Evolutionary conservation across 2,888 invertebrate genomes (phyloP).

Genomic region (Dromius quadrimaculatus): DNA sequence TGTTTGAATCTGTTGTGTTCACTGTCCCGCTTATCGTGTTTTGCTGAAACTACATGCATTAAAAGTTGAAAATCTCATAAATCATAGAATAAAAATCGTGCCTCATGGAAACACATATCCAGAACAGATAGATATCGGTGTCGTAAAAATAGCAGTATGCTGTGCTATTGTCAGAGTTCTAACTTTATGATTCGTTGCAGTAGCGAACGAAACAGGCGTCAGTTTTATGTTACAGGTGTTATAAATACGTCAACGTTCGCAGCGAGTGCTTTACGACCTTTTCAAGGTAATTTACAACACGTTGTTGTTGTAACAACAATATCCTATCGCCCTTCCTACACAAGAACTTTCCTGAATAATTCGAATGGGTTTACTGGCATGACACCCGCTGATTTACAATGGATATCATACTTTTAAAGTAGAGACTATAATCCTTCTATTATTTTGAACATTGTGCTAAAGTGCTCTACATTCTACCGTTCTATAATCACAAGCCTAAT

Average conservation of each 20-base stretch:
- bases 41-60: no score
- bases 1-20: no score
- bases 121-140: slow-evolving; percentile 23
- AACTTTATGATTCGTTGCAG: slow-evolving; percentile 34
- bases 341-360: no score
- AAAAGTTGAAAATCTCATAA: slow-evolving; percentile 3
- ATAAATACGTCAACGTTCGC: slow-evolving; percentile 47
- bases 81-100: neutral
- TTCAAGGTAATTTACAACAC: slow-evolving; percentile 43
- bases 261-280: slow-evolving; percentile 37
- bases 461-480: no score
- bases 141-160: slow-evolving; percentile 31
- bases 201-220: slow-evolving; percentile 3
- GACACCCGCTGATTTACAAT: neutral
- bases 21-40: no score
- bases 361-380: neutral
- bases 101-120: neutral
- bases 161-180: slow-evolving; percentile 21
- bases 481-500: no score
- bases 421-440: no score
- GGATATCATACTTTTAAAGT: no score
- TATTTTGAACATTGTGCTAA: no score
- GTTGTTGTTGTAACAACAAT: slow-evolving; percentile 24
- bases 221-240: slow-evolving; percentile 49
- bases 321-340: neutral